phyloP scores from a whole-genome alignment of 2,113 vertebrate genomes.

The Channa maculata region DNA sequence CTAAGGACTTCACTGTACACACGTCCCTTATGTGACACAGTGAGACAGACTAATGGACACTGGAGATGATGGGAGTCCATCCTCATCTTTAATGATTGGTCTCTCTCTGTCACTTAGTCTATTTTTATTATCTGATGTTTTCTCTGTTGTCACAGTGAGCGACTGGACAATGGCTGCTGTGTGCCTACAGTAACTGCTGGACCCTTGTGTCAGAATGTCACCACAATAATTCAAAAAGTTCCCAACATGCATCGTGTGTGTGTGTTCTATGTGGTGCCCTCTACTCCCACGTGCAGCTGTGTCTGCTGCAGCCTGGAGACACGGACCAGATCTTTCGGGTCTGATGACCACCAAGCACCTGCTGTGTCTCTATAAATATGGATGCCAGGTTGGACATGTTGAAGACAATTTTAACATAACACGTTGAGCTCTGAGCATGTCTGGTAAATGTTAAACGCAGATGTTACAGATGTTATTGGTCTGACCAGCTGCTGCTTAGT shows the following conservation, averaged over 20 bases:
- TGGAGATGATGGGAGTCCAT: not conserved
- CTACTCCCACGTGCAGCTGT: not conserved
- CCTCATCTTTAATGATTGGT: not conserved
- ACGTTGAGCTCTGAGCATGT: no score
- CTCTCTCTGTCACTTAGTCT: not conserved
- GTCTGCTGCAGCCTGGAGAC: not conserved
- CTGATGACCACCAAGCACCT: not conserved
- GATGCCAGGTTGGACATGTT: not conserved
- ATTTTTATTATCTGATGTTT: not conserved
- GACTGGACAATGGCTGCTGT: constrained; percentile 35
- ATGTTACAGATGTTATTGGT: no score
- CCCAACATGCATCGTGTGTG: not conserved
- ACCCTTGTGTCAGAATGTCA: constrained; percentile 7
- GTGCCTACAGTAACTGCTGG: constrained; percentile 23
- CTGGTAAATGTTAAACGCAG: no score
- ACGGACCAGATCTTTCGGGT: not conserved
- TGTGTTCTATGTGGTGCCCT: not conserved
- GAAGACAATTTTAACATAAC: not conserved
- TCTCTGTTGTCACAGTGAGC: constrained; percentile 52
- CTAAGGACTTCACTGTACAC: not conserved
- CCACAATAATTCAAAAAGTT: not conserved
- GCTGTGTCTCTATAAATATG: not conserved
- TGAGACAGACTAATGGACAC: constrained; percentile 5
- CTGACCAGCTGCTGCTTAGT: no score
- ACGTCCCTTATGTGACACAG: not conserved